Conservation (phyloP, 2,888 invertebrate species). For the Protonemura montana region DNA sequence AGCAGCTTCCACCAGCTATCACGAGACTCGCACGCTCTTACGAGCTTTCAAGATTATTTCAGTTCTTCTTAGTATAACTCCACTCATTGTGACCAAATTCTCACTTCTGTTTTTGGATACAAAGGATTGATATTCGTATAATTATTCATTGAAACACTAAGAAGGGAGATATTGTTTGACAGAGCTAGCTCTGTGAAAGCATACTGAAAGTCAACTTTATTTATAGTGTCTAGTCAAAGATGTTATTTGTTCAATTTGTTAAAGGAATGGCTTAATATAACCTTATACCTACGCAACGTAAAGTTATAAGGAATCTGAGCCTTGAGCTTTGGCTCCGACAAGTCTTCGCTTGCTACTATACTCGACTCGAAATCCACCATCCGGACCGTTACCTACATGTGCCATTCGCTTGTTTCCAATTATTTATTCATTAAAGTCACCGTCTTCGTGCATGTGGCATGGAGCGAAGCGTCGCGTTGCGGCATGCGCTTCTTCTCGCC, state of each 20-base stretch:
- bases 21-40: too few relatives aligned
- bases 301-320: not conserved
- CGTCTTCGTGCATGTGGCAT: too few relatives aligned
- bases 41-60: not conserved
- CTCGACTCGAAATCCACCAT: not conserved
- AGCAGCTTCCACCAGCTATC: not conserved
- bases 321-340: not conserved
- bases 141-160: constrained; percentile 8
- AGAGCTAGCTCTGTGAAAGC: not conserved
- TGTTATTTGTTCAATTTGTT: not conserved
- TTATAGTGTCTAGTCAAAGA: not conserved
- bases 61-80: not conserved
- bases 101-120: not conserved
- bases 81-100: not conserved
- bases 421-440: constrained; percentile 38
- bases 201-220: not conserved
- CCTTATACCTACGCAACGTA: not conserved
- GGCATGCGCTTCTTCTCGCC: not conserved
- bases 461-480: not conserved
- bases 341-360: not conserved
- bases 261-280: not conserved
- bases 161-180: not conserved
- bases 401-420: constrained; percentile 29
- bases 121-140: not conserved
- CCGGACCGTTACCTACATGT: not conserved